These are phyloP conservation scores for Cephus runcator DNA, from an alignment of 2,888 invertebrate species.

Conservation along the genomic window DNA sequence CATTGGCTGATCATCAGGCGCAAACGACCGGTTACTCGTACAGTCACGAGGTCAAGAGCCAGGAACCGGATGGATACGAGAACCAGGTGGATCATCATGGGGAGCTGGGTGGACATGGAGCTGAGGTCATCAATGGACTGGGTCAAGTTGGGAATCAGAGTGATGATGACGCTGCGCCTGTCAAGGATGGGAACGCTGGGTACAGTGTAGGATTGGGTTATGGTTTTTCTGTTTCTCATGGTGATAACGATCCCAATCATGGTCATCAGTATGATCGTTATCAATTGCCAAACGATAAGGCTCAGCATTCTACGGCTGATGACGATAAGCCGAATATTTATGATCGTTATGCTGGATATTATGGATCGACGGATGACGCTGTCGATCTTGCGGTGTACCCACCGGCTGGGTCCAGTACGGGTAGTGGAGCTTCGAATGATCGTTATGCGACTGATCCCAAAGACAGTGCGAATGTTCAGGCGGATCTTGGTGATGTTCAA, in stretches of 20 bases:
- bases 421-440: neutral
- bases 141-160: neutral
- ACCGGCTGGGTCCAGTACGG: too few species aligned
- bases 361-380: neutral
- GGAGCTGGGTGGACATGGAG: neutral
- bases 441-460: neutral
- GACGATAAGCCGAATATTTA: neutral
- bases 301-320: neutral
- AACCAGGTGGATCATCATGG: constrained; percentile 4
- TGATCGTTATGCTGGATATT: neutral
- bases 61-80: constrained; percentile 8
- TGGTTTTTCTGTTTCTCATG: neutral
- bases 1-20: constrained; percentile 7
- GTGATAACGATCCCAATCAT: neutral
- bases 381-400: neutral
- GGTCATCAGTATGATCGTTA: neutral
- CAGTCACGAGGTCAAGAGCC: constrained; percentile 6
- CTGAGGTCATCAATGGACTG: neutral
- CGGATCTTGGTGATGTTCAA: neutral
- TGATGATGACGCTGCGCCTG: neutral
- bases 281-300: neutral
- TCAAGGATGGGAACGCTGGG: neutral
- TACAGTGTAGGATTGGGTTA: neutral
- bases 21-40: constrained; percentile 10
- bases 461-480: neutral